Conservation (phyloP, 2,797 vertebrate species). For the Iguana delicatissima region DNA sequence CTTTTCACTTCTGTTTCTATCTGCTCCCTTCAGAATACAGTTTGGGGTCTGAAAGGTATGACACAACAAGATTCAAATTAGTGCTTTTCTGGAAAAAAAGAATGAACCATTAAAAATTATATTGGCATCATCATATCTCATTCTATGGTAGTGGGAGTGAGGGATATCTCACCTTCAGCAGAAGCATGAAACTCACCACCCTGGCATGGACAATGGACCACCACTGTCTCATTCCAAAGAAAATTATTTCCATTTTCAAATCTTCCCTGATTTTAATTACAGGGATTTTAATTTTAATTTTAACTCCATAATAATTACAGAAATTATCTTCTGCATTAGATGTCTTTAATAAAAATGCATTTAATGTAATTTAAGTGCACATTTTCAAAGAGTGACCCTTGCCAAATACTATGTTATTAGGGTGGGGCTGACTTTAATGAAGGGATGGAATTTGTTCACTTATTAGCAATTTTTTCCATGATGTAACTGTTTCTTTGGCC, state of each 20-base stretch:
- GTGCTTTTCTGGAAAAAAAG: background rate
- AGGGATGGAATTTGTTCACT: background rate
- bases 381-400: background rate
- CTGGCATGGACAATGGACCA: too few species aligned
- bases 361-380: background rate
- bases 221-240: background rate
- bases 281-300: too few species aligned
- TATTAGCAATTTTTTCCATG: too few species aligned
- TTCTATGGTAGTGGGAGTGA: too few species aligned
- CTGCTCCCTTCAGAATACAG: conserved; percentile 20
- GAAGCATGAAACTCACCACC: too few species aligned
- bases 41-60: conserved; percentile 8
- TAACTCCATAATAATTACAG: background rate
- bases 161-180: too few species aligned
- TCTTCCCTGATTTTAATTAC: background rate
- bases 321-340: background rate
- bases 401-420: background rate
- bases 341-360: background rate
- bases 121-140: background rate
- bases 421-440: background rate
- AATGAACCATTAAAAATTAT: background rate
- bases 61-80: background rate
- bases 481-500: background rate
- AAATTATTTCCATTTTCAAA: background rate
- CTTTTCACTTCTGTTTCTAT: conserved; percentile 55